Conservation (phyloP, 2,113 vertebrate species). For the Carassius auratus region DNA sequence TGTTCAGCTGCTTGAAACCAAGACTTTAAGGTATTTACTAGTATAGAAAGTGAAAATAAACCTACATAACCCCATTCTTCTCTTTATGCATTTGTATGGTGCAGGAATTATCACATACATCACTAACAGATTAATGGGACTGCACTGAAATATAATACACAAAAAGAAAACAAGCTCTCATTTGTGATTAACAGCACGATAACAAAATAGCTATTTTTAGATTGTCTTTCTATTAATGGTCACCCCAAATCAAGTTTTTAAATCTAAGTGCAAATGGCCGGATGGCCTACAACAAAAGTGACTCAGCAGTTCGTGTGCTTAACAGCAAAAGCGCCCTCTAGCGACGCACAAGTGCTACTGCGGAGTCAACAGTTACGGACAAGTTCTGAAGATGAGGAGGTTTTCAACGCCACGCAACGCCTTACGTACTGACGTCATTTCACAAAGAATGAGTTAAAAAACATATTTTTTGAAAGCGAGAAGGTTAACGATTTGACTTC, state of each 20-base stretch:
- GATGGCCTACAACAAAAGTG: slow-evolving; percentile 13
- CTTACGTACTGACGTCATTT: not conserved
- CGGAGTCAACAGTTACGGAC: not conserved
- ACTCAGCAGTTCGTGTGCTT: slow-evolving; percentile 19
- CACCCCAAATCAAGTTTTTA: not conserved
- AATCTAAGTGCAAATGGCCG: slow-evolving; percentile 1
- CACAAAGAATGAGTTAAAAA: not conserved
- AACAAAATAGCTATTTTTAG: not conserved
- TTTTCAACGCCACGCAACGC: not conserved
- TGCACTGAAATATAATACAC: not conserved
- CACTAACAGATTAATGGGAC: not conserved
- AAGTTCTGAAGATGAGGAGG: not conserved
- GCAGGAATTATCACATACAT: not conserved
- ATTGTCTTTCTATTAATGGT: not conserved
- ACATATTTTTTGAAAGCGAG: not conserved
- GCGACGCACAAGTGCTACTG: not conserved
- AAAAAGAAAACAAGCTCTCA: not conserved
- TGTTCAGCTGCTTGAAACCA: not conserved
- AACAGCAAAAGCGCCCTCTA: not conserved
- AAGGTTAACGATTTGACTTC: not conserved
- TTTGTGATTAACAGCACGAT: not conserved
- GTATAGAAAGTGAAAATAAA: slow-evolving; percentile 1
- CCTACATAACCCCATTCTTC: not conserved
- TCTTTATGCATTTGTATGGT: not conserved
- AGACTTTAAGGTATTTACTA: not conserved